These are phyloP conservation scores for Cantharis flavilabris DNA, from an alignment of 2,888 invertebrate species.

Conservation along the genomic window DNA sequence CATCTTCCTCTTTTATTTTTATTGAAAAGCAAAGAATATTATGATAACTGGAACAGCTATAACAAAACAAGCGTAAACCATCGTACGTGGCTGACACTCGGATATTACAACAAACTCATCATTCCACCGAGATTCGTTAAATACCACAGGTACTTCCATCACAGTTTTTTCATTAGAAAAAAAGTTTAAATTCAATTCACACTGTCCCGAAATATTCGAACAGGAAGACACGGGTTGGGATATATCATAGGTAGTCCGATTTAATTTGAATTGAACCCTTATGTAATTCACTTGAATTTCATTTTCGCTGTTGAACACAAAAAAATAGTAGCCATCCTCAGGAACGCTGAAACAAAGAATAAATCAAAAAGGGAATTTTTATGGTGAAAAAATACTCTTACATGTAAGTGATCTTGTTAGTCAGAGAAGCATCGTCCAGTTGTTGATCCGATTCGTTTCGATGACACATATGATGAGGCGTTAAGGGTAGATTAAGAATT, in stretches of 20 bases:
- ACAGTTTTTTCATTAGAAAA: conserved; percentile 73
- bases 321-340: conserved; percentile 79
- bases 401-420: conserved; percentile 72
- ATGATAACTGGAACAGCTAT: conserved; percentile 74
- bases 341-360: conserved; percentile 62
- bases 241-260: conserved; percentile 73
- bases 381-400: conserved; percentile 40
- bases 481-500: conserved; percentile 72
- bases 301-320: conserved; percentile 82
- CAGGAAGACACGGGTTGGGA: conserved; percentile 66
- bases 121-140: conserved; percentile 72
- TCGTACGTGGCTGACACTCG: conserved; percentile 74
- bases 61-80: conserved; percentile 70
- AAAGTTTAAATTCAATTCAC: conserved; percentile 68
- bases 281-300: conserved; percentile 75
- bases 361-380: not conserved
- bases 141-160: conserved; percentile 67
- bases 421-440: conserved; percentile 59
- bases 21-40: conserved; percentile 73
- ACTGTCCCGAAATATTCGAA: conserved; percentile 65
- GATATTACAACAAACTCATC: conserved; percentile 75
- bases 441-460: conserved; percentile 53
- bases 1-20: conserved; percentile 42
- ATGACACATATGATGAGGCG: conserved; percentile 64
- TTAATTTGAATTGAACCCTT: conserved; percentile 69